Conservation (phyloP, 2,113 vertebrate species). For the Craseonycteris thonglongyai region DNA sequence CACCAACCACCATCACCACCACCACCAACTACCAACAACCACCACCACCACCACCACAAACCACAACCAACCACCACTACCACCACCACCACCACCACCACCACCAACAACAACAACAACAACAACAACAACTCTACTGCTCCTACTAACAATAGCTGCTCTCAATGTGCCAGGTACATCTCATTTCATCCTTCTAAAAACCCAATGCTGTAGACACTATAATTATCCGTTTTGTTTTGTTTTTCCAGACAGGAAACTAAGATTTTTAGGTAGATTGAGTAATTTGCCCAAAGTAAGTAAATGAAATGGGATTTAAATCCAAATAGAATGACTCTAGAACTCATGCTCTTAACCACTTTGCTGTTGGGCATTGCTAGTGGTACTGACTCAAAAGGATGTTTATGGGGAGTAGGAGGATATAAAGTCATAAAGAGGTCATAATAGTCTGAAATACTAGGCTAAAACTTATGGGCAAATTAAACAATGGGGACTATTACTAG, state of each 20-base stretch:
- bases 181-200: background rate
- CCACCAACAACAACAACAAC: too few relatives aligned
- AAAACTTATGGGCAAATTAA: conserved; percentile 3
- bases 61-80: too few relatives aligned
- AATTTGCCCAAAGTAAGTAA: background rate
- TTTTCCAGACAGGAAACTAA: background rate
- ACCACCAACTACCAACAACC: too few relatives aligned
- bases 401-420: background rate
- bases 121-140: too few relatives aligned
- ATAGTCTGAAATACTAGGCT: background rate
- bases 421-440: background rate
- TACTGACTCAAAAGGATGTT: background rate
- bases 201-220: background rate
- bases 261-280: background rate
- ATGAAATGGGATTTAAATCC: background rate
- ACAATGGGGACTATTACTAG: background rate
- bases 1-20: too few relatives aligned
- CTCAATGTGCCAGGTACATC: background rate
- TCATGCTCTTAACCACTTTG: background rate
- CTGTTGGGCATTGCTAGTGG: background rate
- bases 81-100: too few relatives aligned
- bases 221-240: background rate
- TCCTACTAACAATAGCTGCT: background rate
- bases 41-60: too few relatives aligned
- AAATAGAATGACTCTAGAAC: background rate